phyloP scores from a whole-genome alignment of 2,113 vertebrate species.

The Pithys albifrons region DNA sequence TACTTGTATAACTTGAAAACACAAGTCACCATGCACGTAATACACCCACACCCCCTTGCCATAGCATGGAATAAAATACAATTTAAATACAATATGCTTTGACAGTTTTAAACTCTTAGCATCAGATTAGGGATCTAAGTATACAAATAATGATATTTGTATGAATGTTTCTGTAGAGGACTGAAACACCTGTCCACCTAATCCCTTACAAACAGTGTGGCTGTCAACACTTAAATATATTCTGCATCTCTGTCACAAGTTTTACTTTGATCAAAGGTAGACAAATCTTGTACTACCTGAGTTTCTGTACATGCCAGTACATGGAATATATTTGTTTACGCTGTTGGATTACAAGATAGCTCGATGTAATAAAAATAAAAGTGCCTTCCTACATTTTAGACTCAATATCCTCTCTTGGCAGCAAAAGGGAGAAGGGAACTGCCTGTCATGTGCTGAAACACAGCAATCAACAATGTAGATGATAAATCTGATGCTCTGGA shows the following conservation, averaged over 20 bases:
- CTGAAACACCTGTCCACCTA: not conserved
- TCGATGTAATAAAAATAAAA: not conserved
- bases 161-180: not conserved
- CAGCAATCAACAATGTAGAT: not conserved
- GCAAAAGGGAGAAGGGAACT: not conserved
- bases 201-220: not conserved
- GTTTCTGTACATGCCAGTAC: not conserved
- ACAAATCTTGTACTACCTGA: not conserved
- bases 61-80: not conserved
- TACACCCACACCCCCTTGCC: not conserved
- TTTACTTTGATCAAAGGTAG: constrained; percentile 1
- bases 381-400: not conserved
- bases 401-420: not conserved
- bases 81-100: not conserved
- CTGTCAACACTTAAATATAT: not conserved
- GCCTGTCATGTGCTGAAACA: not conserved
- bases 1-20: not conserved
- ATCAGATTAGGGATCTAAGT: not conserved
- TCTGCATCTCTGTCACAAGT: not conserved
- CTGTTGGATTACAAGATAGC: not conserved
- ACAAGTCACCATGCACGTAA: not conserved
- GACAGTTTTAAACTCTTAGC: not conserved
- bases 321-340: not conserved
- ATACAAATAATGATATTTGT: not conserved
- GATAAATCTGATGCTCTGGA: not conserved